Evolutionary conservation across 2,113 vertebrate species (phyloP), one percentile per base, ranked within the genome.

Genomic region (Ornithorhynchus anatinus): DNA sequence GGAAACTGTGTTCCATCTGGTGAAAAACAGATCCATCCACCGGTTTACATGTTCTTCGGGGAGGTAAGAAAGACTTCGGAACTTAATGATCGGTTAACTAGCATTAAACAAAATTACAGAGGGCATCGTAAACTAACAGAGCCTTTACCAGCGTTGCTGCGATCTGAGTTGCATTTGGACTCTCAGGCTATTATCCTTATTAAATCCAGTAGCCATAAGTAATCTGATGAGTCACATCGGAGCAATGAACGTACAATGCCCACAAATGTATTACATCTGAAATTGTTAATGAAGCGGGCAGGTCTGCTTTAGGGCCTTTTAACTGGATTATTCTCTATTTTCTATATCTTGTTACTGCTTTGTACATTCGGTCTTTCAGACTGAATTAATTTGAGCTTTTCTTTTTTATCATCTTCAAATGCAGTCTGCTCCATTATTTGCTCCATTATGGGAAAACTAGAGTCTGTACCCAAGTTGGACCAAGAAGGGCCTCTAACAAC

Each of bases 81-180:
- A 27, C 54, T 77, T 75, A 58, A 54, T 53, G 7, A 61, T 63
- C 33, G 63, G 1, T 60, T 63, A 72, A 51, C 33, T n/a, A 65
- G 54, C 9, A 39, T 5, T 63, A 50, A 77, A 43, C 12, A 73
- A 79, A 77, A 75, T 53, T 76, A 81, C 54, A 23, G 32, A 80
- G 60, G n/a, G n/a, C n/a, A n/a, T n/a, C n/a, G 15, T 43, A 58
- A 39, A 61, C 32, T 60, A 81, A 54, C 45, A 72, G 35, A 79
- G 57, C 19, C 4, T 38, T 47, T 75, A 56, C 19, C 62, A 39
- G 35, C 54, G 56, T 44, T 76, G 72, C 66, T 77, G 32, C 44
- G 59, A 32, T 63, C 44, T 16, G 42, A 72, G 50, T 67, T 77
- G 13, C 44, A 74, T 45, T 81, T 60, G 29, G 17, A n/a, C 38